A percentile compares a stretch with the other conserved stretches of the same genome.
Evolutionary conservation across 2,888 invertebrate species (phyloP).

Genomic region (Syritta pipiens): DNA sequence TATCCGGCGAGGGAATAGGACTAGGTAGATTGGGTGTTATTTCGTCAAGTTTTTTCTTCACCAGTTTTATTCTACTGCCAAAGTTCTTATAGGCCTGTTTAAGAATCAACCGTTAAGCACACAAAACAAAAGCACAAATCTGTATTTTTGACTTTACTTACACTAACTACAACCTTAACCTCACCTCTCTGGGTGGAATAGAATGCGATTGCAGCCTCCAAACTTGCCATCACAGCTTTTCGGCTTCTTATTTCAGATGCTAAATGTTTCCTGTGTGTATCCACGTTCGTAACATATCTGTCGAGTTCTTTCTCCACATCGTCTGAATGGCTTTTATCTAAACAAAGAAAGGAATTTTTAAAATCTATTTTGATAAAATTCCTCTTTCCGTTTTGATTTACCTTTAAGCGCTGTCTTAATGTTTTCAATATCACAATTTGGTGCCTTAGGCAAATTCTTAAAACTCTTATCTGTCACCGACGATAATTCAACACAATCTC

Average conservation of each 20-base stretch:
- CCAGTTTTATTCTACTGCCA: conserved; percentile 90
- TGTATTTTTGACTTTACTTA: conserved; percentile 81
- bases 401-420: conserved; percentile 90
- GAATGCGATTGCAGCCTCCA: conserved; percentile 91
- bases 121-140: conserved; percentile 63
- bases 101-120: too few relatives aligned
- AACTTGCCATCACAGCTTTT: conserved; percentile 86
- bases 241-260: conserved; percentile 91
- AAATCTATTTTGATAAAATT: too few relatives aligned
- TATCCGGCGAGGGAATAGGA: conserved; percentile 82
- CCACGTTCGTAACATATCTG: conserved; percentile 88
- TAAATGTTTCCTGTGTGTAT: conserved; percentile 88
- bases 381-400: conserved; percentile 77
- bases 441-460: conserved; percentile 78
- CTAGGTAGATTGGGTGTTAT: conserved; percentile 86
- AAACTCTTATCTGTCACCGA: conserved; percentile 87
- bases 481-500: conserved; percentile 86
- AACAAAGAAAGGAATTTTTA: neutral
- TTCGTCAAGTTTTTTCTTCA: conserved; percentile 92
- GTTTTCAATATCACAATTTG: conserved; percentile 88
- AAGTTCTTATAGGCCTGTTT: conserved; percentile 99
- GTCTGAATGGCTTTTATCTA: conserved; percentile 91
- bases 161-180: conserved; percentile 97
- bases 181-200: conserved; percentile 95
- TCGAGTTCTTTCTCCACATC: conserved; percentile 94